Base-by-base conservation (phyloP, 2,797 vertebrate genomes). In the Hemitrygon akajei region DNA sequence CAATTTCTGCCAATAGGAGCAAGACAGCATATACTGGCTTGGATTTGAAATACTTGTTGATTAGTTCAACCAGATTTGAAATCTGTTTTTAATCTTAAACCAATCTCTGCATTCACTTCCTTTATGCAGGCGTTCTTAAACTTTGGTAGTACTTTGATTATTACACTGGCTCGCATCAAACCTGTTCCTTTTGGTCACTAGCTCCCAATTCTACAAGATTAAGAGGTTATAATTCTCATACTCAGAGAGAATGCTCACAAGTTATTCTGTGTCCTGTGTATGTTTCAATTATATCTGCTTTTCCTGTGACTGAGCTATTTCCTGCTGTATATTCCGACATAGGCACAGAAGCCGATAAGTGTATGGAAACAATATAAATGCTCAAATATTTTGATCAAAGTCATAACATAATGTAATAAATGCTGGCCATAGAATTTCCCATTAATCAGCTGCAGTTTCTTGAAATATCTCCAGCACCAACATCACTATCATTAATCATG, bases 361-460 rank as follows among this genome's bases (percentile, higher is more conserved):
- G 60, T 37, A 69, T 10, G 60, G 63, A 89, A 34, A 37, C 60
- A 89, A 89, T n/a, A 69, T 89, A 89, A 89, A 18, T 7, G 63
- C 86, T 89, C 16, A 66, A 87, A 87, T 66, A 87, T 66, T 87
- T 87, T 87, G 84, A 66, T 66, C 84, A 66, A 89, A 69, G 60
- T 69, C 34, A 69, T 11, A 37, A 89, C 60, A 89, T 89, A 89
- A 69, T 89, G 30, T 25, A 89, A 89, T 69, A 89, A 89, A 69
- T 37, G 86, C 60, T 69, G 86, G 86, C n/a, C 7, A 37, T 89
- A 69, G 60, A 89, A 10, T 69, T 69, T 66, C 86, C 86, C 86
- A 89, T 89, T 89, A 89, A 89, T 89, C 86, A 89, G 37, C 60
- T 11, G 11, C 63, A 89, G 60, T 34, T 89, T 89, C 63, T 89